phyloP scores from a whole-genome alignment of 1,140 invertebrate species.

The Drosophila leontia region DNA sequence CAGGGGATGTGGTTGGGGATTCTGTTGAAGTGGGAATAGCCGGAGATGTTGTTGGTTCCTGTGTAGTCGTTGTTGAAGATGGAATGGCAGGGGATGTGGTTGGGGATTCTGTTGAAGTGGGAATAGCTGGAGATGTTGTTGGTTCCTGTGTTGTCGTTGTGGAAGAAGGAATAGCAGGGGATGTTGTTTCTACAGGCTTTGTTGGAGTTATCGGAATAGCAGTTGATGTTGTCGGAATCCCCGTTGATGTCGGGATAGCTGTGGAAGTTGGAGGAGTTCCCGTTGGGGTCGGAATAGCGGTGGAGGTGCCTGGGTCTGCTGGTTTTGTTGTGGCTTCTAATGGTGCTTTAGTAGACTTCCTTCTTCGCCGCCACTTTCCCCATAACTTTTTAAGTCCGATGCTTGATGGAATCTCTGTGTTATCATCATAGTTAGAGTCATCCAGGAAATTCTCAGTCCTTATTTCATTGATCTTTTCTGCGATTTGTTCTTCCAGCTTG shows the following conservation, averaged over 20 bases:
- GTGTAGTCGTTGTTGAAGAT: not conserved
- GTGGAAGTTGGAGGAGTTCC: not conserved
- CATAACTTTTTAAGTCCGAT: constrained; percentile 5
- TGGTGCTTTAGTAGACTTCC: not conserved
- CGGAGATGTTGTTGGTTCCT: not conserved
- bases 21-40: not conserved
- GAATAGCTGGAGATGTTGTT: constrained; percentile 9
- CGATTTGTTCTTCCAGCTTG: constrained; percentile 6
- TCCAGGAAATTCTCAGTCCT: not conserved
- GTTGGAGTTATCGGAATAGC: too few relatives aligned
- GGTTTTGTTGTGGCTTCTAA: not conserved
- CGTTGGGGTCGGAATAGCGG: not conserved
- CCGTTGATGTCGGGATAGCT: not conserved
- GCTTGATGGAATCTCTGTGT: not conserved
- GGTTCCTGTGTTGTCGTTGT: not conserved
- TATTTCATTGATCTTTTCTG: not conserved
- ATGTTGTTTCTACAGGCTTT: too few relatives aligned
- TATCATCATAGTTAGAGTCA: constrained; percentile 2
- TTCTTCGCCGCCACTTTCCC: constrained; percentile 15
- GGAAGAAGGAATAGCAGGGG: too few relatives aligned
- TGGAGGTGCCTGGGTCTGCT: not conserved
- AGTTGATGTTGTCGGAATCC: not conserved
- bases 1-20: not conserved
- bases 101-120: not conserved
- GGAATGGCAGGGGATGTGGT: not conserved